Conservation (phyloP, 2,888 invertebrate species). For the Hymenopus coronatus region DNA sequence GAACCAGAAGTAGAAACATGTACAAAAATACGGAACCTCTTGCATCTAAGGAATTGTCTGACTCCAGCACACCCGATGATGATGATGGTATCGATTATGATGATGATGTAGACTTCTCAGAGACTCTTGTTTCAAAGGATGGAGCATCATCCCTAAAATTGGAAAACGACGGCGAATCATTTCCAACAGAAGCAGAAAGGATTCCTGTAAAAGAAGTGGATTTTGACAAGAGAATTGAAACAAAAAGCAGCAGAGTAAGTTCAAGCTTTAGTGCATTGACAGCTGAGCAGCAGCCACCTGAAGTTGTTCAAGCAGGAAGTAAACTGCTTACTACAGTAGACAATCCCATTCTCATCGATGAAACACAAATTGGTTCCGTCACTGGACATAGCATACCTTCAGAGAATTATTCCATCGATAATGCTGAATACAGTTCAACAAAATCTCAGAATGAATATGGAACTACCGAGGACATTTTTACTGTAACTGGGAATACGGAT, state of each 20-base stretch:
- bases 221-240: not conserved
- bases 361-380: not conserved
- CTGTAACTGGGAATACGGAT: not conserved
- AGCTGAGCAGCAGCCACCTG: not conserved
- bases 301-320: not conserved
- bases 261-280: not conserved
- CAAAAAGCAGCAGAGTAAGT: not conserved
- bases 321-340: not conserved
- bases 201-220: not conserved
- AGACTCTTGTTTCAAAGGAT: not conserved
- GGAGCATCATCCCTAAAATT: not conserved
- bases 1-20: not conserved
- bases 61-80: not conserved
- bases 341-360: not conserved
- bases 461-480: not conserved
- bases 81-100: not conserved
- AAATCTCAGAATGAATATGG: not conserved
- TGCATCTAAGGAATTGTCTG: not conserved
- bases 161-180: not conserved
- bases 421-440: not conserved
- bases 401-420: not conserved
- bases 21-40: not conserved
- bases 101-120: not conserved
- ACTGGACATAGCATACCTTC: not conserved
- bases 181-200: not conserved